Evolutionary conservation across 2,888 invertebrate species (phyloP), one percentile per base, ranked within the genome.

Genomic region (Acleris emargana): DNA sequence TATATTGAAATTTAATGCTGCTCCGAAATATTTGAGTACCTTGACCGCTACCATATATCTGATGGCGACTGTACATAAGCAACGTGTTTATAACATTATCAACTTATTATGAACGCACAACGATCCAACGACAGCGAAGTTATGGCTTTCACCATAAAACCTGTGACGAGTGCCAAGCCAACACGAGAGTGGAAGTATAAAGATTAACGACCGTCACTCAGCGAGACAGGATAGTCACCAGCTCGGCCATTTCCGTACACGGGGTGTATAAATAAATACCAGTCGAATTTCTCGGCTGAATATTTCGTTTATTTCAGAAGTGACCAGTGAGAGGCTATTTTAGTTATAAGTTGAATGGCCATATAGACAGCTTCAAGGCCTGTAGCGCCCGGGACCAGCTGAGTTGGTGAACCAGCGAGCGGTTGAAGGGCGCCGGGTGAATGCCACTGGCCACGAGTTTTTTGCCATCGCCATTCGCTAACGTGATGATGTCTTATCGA

Each of bases 361-460:
- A 66, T 66, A 52, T 88, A 88, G 84, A 78, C 83, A 70, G 70
- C 72, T 74, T 85, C 88, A 89, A 90, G 89, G 88, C 83, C 81
- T 86, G 82, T 84, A 86, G 80, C 83, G 81, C 78, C 79, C 67
- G 72, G 75, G 77, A 81, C 85, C 90, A 89, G 89, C 87, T 87
- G 87, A 84, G 84, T 50, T 83, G 78, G 79, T 89, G 88, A 86
- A 86, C 89, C 78, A 84, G 74, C 82, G 79, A 77, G 62, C 80
- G 83, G 91, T 91, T 91, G 90, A 91, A 91, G 91, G 91, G 84
- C 88, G 75, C 73, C 85, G 81, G 91, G 91, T 91, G 91, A 91
- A 90, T 88, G 91, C 88, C 91, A 89, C 88, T 74, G 77, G 81
- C 78, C 86, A 79, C 78, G 51, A 61, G 84, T 88, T 89, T 90